A percentile compares a stretch with the other conserved stretches of the same genome.
Evolutionary conservation across 2,888 invertebrate species (phyloP).

Genomic region (Acanthococcus lagerstroemiae): DNA sequence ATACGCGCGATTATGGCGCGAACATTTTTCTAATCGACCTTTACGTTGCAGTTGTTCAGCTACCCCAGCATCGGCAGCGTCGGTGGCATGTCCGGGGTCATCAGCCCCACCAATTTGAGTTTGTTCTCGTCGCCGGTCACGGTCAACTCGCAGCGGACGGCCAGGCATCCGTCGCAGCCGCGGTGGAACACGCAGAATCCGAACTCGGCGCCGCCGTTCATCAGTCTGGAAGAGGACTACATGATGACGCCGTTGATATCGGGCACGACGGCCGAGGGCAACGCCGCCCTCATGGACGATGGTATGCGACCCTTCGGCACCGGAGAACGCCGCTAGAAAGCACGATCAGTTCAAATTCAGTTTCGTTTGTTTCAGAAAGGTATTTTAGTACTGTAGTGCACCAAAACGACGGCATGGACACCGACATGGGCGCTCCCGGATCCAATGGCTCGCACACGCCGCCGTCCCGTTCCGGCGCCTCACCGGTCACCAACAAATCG

Average conservation of each 20-base stretch:
- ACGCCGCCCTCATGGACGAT: conserved; percentile 62
- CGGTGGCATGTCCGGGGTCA: conserved; percentile 68
- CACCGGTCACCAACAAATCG: conserved; percentile 13
- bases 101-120: conserved; percentile 78
- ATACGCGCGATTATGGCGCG: not conserved
- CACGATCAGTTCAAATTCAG: not conserved
- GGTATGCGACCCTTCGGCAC: conserved; percentile 45
- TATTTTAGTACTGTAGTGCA: conserved; percentile 50
- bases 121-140: conserved; percentile 58
- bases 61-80: conserved; percentile 79
- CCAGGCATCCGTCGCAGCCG: conserved; percentile 48
- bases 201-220: conserved; percentile 58
- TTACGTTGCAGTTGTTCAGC: conserved; percentile 66
- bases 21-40: not conserved
- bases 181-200: conserved; percentile 42
- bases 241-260: conserved; percentile 68
- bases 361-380: conserved; percentile 43
- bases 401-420: conserved; percentile 47
- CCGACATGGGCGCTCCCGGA: conserved; percentile 40
- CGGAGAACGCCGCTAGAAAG: not conserved
- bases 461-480: conserved; percentile 22
- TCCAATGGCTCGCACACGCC: conserved; percentile 34
- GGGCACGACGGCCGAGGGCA: conserved; percentile 51
- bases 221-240: conserved; percentile 87
- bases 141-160: conserved; percentile 59